Percentiles rank a stretch among this genome's conserved stretches.
These are phyloP conservation scores for Botrylloides violaceus DNA, from an alignment of 23 tunicate species.

Conservation along the genomic window DNA sequence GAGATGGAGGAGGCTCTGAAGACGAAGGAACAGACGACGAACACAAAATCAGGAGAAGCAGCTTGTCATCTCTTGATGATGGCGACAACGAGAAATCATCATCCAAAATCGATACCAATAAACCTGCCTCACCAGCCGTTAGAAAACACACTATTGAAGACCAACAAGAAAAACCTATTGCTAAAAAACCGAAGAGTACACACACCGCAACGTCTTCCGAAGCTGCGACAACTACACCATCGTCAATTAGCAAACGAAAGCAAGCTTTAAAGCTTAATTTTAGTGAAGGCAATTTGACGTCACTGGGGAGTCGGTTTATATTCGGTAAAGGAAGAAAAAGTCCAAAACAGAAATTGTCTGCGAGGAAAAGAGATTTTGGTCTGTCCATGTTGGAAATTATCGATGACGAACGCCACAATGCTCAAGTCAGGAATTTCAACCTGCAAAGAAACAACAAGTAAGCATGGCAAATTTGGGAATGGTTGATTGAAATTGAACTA, in stretches of 20 bases:
- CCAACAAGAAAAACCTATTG: neutral
- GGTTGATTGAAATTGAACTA: no score
- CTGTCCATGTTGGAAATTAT: neutral
- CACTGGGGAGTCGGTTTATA: neutral
- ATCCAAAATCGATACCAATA: neutral
- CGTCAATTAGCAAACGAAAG: neutral
- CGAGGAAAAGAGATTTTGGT: neutral
- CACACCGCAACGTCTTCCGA: neutral
- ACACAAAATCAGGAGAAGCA: neutral
- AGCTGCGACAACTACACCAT: neutral
- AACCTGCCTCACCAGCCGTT: neutral
- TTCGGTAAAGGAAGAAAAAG: slow-evolving; percentile 1
- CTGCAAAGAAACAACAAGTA: slow-evolving; percentile 12
- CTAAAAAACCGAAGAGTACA: slow-evolving; percentile 11
- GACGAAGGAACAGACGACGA: slow-evolving; percentile 4
- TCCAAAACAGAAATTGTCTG: neutral
- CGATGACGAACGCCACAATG: slow-evolving; percentile 18
- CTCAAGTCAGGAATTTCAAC: slow-evolving; percentile 17
- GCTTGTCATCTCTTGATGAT: neutral
- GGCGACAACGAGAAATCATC: neutral
- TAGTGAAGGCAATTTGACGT: slow-evolving; percentile 11
- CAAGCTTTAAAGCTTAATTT: neutral
- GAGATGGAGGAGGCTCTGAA: slow-evolving; percentile 4
- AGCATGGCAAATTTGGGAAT: no score
- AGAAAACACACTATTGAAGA: slow-evolving; percentile 10